Conservation (phyloP, 2,797 vertebrate genomes). For the Serranus cabrilla region DNA sequence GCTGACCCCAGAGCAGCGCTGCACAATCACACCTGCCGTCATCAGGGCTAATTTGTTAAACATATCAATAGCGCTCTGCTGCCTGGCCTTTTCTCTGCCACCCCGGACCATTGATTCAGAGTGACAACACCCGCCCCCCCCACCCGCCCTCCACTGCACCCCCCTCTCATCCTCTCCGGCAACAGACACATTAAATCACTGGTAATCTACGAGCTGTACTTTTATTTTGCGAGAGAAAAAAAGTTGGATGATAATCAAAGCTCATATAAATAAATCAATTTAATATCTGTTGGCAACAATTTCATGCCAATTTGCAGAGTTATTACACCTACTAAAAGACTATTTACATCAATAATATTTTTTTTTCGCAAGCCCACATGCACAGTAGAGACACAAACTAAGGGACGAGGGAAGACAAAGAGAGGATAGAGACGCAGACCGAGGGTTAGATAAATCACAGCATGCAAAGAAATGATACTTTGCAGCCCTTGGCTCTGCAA, state of each 20-base stretch:
- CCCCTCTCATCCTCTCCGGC: constrained; percentile 15
- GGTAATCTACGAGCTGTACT: constrained; percentile 1
- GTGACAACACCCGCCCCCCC: constrained; percentile 69
- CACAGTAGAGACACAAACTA: constrained; percentile 51
- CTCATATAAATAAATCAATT: constrained; percentile 18
- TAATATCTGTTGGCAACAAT: constrained; percentile 25
- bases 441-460: constrained; percentile 77
- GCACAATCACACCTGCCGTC: constrained; percentile 88
- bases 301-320: constrained; percentile 28
- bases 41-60: constrained; percentile 89
- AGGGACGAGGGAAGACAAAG: constrained; percentile 60
- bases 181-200: constrained; percentile 40
- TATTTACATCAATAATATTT: constrained; percentile 21
- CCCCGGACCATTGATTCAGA: constrained; percentile 75
- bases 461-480: constrained; percentile 65
- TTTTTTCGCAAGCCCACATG: constrained; percentile 36
- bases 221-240: constrained; percentile 9
- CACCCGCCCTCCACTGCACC: constrained; percentile 17
- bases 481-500: constrained; percentile 60
- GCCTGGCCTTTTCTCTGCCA: constrained; percentile 72
- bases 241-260: constrained; percentile 26
- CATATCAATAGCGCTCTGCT: constrained; percentile 87
- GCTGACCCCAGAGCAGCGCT: constrained; percentile 80
- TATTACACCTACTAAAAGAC: constrained; percentile 30
- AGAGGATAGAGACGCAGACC: constrained; percentile 67